Percentiles rank a stretch among this genome's conserved stretches.
phyloP scores from a whole-genome alignment of 2,113 vertebrate genomes.

The Protomyctophum bolini region DNA sequence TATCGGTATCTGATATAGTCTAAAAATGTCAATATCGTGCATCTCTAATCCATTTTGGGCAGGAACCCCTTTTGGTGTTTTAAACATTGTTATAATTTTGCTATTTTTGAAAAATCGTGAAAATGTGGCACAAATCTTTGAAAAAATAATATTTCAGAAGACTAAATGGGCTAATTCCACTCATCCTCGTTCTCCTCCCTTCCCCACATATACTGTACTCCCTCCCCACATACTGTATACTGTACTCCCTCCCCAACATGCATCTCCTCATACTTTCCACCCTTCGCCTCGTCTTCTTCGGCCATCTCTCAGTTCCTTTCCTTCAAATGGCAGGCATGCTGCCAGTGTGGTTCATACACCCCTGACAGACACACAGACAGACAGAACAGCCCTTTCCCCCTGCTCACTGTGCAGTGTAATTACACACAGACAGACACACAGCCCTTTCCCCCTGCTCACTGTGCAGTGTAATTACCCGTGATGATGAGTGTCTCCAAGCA shows the following conservation, averaged over 20 bases:
- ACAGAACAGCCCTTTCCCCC: not conserved
- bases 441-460: constrained; percentile 3
- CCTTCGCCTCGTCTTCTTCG: not conserved
- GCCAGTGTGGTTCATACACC: not conserved
- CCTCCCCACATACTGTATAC: too few relatives aligned
- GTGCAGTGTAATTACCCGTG: not conserved
- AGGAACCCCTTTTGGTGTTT: too few relatives aligned
- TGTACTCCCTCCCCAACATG: not conserved
- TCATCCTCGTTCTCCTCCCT: not conserved
- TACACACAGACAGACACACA: too few relatives aligned
- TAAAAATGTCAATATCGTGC: too few relatives aligned
- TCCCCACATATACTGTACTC: not conserved
- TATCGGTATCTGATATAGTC: too few relatives aligned
- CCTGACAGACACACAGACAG: not conserved
- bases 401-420: not conserved
- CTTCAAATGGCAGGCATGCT: not conserved
- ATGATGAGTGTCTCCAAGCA: constrained; percentile 11
- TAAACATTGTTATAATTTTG: too few relatives aligned
- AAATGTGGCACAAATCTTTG: too few relatives aligned
- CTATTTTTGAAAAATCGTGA: too few relatives aligned
- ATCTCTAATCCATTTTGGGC: too few relatives aligned
- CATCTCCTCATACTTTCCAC: not conserved
- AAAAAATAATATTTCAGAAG: too few relatives aligned
- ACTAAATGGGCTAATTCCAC: too few relatives aligned
- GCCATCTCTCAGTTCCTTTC: not conserved